A percentile compares a stretch with the other conserved stretches of the same genome.
These are phyloP conservation scores for Reticulitermes lucifugus DNA, from an alignment of 2,888 invertebrate species.

Conservation along the genomic window DNA sequence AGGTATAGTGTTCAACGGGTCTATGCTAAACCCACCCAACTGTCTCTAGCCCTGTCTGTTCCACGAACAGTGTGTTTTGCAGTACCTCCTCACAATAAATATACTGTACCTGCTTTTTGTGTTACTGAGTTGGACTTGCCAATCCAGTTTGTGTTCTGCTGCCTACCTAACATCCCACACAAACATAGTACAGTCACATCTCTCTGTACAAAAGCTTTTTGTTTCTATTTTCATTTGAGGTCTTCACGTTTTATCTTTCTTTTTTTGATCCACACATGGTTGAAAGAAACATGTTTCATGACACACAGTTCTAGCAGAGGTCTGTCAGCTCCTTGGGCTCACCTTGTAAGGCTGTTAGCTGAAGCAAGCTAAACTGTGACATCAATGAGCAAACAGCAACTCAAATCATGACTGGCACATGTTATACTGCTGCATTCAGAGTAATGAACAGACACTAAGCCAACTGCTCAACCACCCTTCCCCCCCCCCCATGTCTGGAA, in stretches of 20 bases:
- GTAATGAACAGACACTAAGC: no score
- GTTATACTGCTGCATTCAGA: neutral
- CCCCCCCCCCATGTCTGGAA: no score
- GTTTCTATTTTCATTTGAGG: neutral
- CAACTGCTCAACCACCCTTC: no score
- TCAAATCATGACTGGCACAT: neutral
- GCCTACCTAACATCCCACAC: conserved; percentile 24
- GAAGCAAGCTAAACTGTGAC: conserved; percentile 9
- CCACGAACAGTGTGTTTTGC: neutral
- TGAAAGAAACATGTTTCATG: neutral
- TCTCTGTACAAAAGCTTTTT: neutral
- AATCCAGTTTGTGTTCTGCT: conserved; percentile 24
- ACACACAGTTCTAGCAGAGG: neutral
- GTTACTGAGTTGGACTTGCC: neutral
- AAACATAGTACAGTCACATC: neutral
- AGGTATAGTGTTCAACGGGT: neutral
- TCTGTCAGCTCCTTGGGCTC: neutral
- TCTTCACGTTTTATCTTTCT: neutral
- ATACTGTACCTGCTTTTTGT: neutral
- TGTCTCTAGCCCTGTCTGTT: neutral
- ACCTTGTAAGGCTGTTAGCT: conserved; percentile 29
- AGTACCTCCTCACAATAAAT: neutral
- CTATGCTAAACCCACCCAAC: neutral
- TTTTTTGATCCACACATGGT: neutral
- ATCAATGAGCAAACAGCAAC: neutral